These are phyloP conservation scores for Acleris sparsana DNA, from an alignment of 2,888 invertebrate species.

Conservation along the genomic window DNA sequence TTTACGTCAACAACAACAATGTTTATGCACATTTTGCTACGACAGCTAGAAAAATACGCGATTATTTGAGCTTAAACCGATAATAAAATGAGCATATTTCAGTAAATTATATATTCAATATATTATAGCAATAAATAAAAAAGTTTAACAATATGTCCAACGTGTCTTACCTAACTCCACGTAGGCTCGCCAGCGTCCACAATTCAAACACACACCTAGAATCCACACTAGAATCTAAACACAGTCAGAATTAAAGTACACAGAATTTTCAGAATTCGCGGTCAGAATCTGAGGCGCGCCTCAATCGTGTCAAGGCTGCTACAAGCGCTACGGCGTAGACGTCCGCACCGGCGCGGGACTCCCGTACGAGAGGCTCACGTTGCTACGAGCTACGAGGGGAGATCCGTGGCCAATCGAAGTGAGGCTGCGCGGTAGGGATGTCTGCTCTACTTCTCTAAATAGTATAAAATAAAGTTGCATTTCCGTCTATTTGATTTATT, in stretches of 20 bases:
- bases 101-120: neutral
- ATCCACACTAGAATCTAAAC: slow-evolving; percentile 8
- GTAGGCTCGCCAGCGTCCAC: slow-evolving; percentile 21
- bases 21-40: no score
- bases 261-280: slow-evolving; percentile 22
- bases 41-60: no score
- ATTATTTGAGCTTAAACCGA: no score
- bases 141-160: slow-evolving; percentile 1
- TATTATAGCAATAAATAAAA: neutral
- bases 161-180: slow-evolving; percentile 12
- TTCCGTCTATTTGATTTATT: no score
- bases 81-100: no score
- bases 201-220: slow-evolving; percentile 19
- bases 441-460: slow-evolving; percentile 64
- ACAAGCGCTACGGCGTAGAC: slow-evolving; percentile 67
- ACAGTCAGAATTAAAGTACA: slow-evolving; percentile 7
- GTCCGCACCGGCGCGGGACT: slow-evolving; percentile 76
- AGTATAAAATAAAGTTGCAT: slow-evolving; percentile 21
- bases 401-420: slow-evolving; percentile 81
- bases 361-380: slow-evolving; percentile 80
- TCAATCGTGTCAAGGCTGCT: slow-evolving; percentile 75
- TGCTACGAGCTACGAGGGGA: slow-evolving; percentile 81
- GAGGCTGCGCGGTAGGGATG: slow-evolving; percentile 68
- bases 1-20: no score
- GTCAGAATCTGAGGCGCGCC: slow-evolving; percentile 54